These are phyloP conservation scores for Himalopsyche anomala DNA, from an alignment of 2,888 invertebrate species.

Conservation along the genomic window DNA sequence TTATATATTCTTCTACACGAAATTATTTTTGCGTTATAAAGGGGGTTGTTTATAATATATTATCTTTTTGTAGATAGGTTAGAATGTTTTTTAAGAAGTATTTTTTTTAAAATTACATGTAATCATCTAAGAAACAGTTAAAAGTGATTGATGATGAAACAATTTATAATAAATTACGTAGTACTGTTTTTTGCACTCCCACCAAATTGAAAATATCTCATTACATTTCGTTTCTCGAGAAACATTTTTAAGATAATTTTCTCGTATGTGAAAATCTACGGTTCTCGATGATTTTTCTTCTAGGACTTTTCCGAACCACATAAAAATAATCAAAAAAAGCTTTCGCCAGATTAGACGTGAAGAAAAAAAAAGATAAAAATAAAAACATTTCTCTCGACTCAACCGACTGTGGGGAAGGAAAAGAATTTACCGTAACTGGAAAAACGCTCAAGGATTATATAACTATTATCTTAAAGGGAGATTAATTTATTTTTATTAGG, in stretches of 20 bases:
- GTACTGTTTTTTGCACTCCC: not conserved
- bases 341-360: conserved; percentile 13
- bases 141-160: not conserved
- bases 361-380: conserved; percentile 6
- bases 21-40: too few species aligned
- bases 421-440: not conserved
- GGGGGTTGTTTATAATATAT: too few species aligned
- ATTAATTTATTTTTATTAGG: not conserved
- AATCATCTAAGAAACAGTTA: too few species aligned
- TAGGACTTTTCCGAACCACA: not conserved
- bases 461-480: not conserved
- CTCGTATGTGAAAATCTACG: not conserved
- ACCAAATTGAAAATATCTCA: conserved; percentile 5
- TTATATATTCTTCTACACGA: too few species aligned
- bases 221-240: not conserved
- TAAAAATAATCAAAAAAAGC: conserved; percentile 29
- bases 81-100: too few species aligned
- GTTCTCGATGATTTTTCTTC: not conserved
- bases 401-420: not conserved
- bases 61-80: too few species aligned
- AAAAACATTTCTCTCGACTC: not conserved
- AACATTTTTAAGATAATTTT: conserved; percentile 5
- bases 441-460: not conserved
- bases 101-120: too few species aligned
- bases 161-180: not conserved